These are phyloP conservation scores for Rhyacophila evoluta DNA, from an alignment of 2,888 invertebrate species.

Conservation along the genomic window DNA sequence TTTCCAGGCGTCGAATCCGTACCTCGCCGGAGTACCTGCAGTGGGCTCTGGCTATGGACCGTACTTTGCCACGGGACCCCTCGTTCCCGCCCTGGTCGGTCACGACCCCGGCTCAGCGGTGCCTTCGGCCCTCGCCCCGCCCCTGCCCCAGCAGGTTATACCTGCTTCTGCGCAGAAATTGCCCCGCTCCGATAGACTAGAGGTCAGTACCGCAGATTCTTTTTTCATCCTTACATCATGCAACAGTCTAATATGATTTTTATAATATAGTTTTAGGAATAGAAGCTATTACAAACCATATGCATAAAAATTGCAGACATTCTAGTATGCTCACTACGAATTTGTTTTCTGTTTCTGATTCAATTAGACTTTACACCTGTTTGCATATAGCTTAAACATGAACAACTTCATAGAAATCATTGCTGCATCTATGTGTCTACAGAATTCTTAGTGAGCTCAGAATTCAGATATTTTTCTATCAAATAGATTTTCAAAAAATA, in stretches of 20 bases:
- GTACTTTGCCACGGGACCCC: conserved; percentile 88
- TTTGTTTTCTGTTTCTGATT: no score
- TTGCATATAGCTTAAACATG: no score
- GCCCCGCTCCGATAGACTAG: conserved; percentile 94
- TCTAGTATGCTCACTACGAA: not conserved
- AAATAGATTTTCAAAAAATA: no score
- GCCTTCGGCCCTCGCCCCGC: conserved; percentile 75
- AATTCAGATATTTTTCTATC: no score
- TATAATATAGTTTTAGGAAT: not conserved
- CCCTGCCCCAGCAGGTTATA: conserved; percentile 85
- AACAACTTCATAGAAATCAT: no score
- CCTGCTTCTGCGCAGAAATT: conserved; percentile 89
- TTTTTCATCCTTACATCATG: not conserved
- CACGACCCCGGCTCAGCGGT: conserved; percentile 82
- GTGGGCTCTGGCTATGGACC: conserved; percentile 91
- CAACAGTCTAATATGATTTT: not conserved
- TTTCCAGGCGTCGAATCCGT: conserved; percentile 88
- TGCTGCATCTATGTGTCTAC: no score
- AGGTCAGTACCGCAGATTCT: conserved; percentile 76
- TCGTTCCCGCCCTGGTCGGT: conserved; percentile 91
- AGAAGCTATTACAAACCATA: not conserved
- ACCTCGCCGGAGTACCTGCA: conserved; percentile 91
- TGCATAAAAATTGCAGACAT: not conserved
- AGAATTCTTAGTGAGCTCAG: no score
- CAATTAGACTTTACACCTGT: no score